A percentile compares a stretch with the other conserved stretches of the same genome.
These are phyloP conservation scores for Helicoverpa zea DNA, from an alignment of 1,140 invertebrate genomes.

Conservation along the genomic window DNA sequence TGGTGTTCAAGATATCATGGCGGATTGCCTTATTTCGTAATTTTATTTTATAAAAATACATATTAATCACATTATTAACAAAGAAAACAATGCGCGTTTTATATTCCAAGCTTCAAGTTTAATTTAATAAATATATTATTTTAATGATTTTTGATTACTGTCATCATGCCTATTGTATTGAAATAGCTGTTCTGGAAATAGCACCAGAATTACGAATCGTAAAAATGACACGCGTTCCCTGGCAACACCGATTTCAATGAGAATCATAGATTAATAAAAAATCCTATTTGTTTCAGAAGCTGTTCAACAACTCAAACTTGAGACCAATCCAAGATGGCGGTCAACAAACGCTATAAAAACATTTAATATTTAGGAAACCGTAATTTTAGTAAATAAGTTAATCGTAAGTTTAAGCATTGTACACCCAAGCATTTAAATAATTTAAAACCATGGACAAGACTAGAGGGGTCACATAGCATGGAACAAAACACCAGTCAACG, in stretches of 20 bases:
- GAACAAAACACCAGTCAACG: conserved; percentile 20
- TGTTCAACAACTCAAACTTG: conserved; percentile 61
- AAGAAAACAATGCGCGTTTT: too few species aligned
- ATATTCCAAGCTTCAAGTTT: too few species aligned
- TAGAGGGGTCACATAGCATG: conserved; percentile 17
- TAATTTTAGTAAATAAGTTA: conserved; percentile 81
- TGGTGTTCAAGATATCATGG: too few species aligned
- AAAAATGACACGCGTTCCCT: conserved; percentile 17
- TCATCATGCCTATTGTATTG: too few species aligned
- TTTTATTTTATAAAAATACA: too few species aligned
- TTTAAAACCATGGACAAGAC: conserved; percentile 51
- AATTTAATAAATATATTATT: too few species aligned
- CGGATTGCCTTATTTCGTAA: too few species aligned
- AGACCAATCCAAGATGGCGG: conserved; percentile 71
- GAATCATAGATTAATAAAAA: not conserved
- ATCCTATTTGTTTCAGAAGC: conserved; percentile 70
- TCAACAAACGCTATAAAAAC: conserved; percentile 64
- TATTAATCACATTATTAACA: too few species aligned
- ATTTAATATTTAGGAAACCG: conserved; percentile 78
- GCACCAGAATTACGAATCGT: conserved; percentile 33
- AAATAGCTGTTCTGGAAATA: conserved; percentile 40
- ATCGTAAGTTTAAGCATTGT: conserved; percentile 67
- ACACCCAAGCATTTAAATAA: conserved; percentile 78
- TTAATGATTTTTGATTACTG: too few species aligned
- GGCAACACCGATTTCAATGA: not conserved